phyloP scores from a whole-genome alignment of 2,113 vertebrate species.

The Eurypyga helias region DNA sequence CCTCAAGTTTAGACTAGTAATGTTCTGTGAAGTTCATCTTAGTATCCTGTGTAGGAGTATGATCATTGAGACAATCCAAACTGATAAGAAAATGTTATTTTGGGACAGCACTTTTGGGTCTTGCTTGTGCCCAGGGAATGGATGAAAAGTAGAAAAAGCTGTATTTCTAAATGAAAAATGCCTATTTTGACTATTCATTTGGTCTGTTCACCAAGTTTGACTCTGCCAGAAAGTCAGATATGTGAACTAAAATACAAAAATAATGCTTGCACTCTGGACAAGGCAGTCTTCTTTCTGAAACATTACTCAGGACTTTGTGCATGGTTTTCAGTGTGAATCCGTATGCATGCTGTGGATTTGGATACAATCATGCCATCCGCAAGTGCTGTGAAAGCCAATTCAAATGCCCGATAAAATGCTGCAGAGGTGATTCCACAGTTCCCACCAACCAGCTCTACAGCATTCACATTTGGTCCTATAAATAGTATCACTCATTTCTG shows the following conservation, averaged over 20 bases:
- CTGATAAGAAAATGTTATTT: not conserved
- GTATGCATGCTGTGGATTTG: not conserved
- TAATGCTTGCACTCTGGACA: not conserved
- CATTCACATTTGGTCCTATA: not conserved
- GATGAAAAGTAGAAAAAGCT: not conserved
- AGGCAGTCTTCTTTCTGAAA: not conserved
- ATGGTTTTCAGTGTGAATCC: not conserved
- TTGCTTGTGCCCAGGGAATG: not conserved
- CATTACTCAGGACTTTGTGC: not conserved
- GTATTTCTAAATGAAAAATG: not conserved
- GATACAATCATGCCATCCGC: not conserved
- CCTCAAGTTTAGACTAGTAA: not conserved
- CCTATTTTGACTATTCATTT: not conserved
- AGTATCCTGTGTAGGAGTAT: not conserved
- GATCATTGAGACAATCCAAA: not conserved
- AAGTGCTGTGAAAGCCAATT: not conserved
- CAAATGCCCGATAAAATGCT: not conserved
- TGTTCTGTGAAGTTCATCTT: not conserved
- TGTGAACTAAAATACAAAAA: not conserved
- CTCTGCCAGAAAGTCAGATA: not conserved
- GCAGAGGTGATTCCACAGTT: not conserved
- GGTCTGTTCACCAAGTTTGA: not conserved
- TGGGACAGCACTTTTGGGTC: not conserved
- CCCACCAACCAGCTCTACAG: not conserved
- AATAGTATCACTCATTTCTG: not conserved